phyloP scores from a whole-genome alignment of 2,888 invertebrate genomes.

The Dryocosmus kuriphilus region DNA sequence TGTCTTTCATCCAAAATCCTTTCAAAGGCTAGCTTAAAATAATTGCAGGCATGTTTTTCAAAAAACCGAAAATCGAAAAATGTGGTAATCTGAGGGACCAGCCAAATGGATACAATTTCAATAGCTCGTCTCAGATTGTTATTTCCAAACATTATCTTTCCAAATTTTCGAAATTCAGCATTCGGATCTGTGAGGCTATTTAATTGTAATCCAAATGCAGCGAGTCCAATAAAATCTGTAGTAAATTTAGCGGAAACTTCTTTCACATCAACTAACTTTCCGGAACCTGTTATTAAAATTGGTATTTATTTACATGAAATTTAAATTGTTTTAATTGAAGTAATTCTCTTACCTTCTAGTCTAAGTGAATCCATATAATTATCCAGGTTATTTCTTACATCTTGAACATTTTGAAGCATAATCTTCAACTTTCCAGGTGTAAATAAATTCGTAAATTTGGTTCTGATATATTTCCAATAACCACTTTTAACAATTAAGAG shows the following conservation, averaged over 20 bases:
- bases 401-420: conserved; percentile 45
- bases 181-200: not conserved
- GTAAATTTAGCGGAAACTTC: conserved; percentile 15
- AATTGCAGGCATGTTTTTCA: not conserved
- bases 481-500: conserved; percentile 73
- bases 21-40: too few species aligned
- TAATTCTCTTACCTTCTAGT: too few species aligned
- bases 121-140: conserved; percentile 1
- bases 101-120: not conserved
- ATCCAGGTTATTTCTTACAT: conserved; percentile 56
- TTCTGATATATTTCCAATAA: conserved; percentile 73
- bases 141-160: not conserved
- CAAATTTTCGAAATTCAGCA: conserved; percentile 13
- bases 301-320: too few species aligned
- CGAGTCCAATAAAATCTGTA: not conserved
- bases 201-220: conserved; percentile 6
- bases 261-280: not conserved
- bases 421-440: conserved; percentile 58
- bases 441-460: conserved; percentile 75
- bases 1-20: not conserved
- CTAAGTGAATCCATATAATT: conserved; percentile 50
- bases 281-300: not conserved
- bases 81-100: not conserved
- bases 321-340: too few species aligned
- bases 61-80: conserved; percentile 5